Base-by-base conservation (phyloP, 2,113 vertebrate genomes). In the Xenotilapia longispinis region DNA sequence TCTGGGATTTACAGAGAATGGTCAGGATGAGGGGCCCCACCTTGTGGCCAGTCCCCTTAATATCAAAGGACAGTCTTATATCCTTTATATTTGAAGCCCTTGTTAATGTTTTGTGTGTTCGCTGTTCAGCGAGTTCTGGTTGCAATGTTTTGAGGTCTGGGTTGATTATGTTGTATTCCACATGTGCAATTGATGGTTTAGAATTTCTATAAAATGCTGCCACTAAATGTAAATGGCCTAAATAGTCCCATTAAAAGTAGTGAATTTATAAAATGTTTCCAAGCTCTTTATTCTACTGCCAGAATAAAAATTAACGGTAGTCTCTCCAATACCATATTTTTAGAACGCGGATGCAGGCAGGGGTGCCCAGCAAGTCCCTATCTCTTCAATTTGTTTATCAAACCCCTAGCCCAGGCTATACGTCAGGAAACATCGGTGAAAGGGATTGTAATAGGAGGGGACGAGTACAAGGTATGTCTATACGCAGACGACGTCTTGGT, bases 401-500 rank as follows among this genome's bases (percentile, higher is more conserved):
- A 15, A 58, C 23, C 55, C 13, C 3, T 15, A 58, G 13, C 13
- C 13, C 13, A 28, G 26, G 26, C 31, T 3, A 31, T 31, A 31
- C 1, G 6, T 31, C 31, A 31, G 31, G 55, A 58, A 15, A 28
- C 23, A 5, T 13, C 4, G 1, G 2, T 58, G 2, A 53, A 53
- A 6, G 51, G 9, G 19, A 53, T 53, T n/a, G 19, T 21, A 54
- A 54, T 54, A 54, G 51, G 51, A 21, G 51, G n/a, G 9, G n/a
- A 54, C 0, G 0, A 54, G 9, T 21, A 21, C 0, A 54, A 1
- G 51, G 51, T 55, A 13, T 54, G 53, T 1, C 3, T 54, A 54
- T 12, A 54, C 2, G 2, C n/a, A 23, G 53, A 54, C 0, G 3
- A 23, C 0, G 6, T 54, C 53, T 54, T 54, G 0, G n/a, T 54